Base-by-base conservation (phyloP, 2,888 invertebrate species). In the Sinohyriopsis cumingii region DNA sequence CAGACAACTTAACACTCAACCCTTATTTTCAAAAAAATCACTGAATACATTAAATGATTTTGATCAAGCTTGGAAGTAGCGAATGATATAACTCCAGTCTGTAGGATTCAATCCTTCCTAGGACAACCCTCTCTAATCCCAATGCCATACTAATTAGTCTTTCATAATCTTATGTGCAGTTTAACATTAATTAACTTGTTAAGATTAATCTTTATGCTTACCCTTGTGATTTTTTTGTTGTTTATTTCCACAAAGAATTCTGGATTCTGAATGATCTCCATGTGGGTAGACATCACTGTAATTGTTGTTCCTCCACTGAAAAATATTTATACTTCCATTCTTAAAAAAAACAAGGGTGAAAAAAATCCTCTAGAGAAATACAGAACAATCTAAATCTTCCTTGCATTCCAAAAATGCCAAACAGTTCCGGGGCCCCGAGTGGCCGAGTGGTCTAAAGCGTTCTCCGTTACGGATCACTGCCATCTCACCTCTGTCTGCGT, bases 231-330 rank as follows among this genome's bases (percentile, higher is more conserved):
- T 63, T 78, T 75, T n/a, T 77, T 69, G 45, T 65, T 61, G 24
- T 71, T 71, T 61, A 73, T 71, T 57, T 82, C 80, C 5, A 80
- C 68, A 69, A 86, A 83, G 69, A 87, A 82, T 89, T 91, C 90
- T 89, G 97, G 98, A 86, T 95, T 95, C 88, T 96, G 96, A 79
- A 98, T 95, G 1, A 95, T 94, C 86, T 95, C 94, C 76, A 98
- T 92, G 90, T 96, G 95, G 56, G 95, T 95, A 12, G 98, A 98
- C 89, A 96, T 96, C 5, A 98, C 96, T 71, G 95, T 96, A 67
- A 98, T 94, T 93, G 96, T 95, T 80, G 97, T 93, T 3, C 99
- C 99, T 67, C 99, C 99, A 81, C 91, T 89, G 95, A 94, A 78
- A 80, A 78, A 71, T 0, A 72, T 24, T 9, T n/a, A n/a, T 20